Evolutionary conservation across 2,113 vertebrate genomes (phyloP), one percentile per base, ranked within the genome.

Genomic region (Solea senegalensis): DNA sequence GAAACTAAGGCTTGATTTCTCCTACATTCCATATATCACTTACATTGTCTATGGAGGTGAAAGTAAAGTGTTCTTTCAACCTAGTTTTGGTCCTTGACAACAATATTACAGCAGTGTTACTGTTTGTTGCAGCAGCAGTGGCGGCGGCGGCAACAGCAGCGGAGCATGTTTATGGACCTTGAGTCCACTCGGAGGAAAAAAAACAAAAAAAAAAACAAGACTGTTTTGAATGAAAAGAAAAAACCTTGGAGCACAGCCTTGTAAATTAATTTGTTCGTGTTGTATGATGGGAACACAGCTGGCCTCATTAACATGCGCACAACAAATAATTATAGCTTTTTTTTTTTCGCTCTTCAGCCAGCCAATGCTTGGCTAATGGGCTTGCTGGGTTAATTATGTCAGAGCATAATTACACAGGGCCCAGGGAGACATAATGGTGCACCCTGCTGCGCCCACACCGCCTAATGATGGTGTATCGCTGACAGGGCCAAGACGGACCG

Each of bases 311-410:
- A 95, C 97, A 98, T 98, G 96, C 96, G 93, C 96, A 98, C 97
- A 98, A 98, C 97, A 98, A 98, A 99, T 98, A 98, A 99, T 98
- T 98, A 98, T 96, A 95, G 96, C 94, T 89, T 95, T 96, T 96
- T 97, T 97, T 86, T 97, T 96, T 83, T 74, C 72, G 83, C 80
- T 89, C 91, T 91, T 88, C 87, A 93, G 91, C 90, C 91, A 94
- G 96, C 95, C 95, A 93, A 94, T 86, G 96, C 95, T 95, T 93
- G 96, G 96, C 96, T 98, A 98, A 98, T 98, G 96, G 95, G 95
- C 97, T 98, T 95, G 96, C 97, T 98, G 97, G 97, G 97, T 99
- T 98, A 99, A 99, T 99, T 98, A 99, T 98, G 96, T 98, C 97
- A 97, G 95, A 97, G 96, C 96, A 95, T 98, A 98, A 99, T 98